Percentiles rank a stretch among this genome's conserved stretches.
Evolutionary conservation across 2,113 vertebrate genomes (phyloP).

Genomic region (Mobula hypostoma): DNA sequence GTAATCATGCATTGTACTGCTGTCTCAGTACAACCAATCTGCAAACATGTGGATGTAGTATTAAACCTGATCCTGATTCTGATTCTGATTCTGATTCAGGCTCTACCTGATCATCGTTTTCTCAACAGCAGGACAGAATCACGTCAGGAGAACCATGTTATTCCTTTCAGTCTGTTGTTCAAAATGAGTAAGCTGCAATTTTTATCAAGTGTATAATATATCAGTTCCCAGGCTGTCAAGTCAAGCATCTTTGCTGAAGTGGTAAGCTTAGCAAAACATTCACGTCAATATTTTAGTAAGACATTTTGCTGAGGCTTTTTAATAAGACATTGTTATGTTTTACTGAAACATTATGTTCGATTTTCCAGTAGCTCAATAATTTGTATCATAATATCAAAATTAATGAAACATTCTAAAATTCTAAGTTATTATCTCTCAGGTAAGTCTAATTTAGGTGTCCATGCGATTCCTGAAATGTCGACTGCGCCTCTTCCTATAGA

Average conservation of each 20-base stretch:
- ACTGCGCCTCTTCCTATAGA: no score
- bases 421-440: background rate
- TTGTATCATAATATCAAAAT: background rate
- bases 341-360: background rate
- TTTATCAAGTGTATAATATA: background rate
- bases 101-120: background rate
- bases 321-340: background rate
- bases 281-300: background rate
- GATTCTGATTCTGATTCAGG: no score
- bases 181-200: background rate
- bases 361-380: background rate
- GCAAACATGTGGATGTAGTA: no score
- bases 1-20: no score
- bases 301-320: background rate
- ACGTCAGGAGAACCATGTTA: background rate
- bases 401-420: background rate
- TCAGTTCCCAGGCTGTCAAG: background rate
- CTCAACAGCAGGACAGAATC: background rate
- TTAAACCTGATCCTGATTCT: no score
- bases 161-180: background rate
- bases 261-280: background rate
- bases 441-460: background rate
- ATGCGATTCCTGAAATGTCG: background rate
- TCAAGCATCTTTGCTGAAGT: background rate
- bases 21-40: no score